Percentiles rank a stretch among this genome's conserved stretches.
Conservation (phyloP, 2,113 vertebrate genomes). For the Ibidorhyncha struthersii region DNA sequence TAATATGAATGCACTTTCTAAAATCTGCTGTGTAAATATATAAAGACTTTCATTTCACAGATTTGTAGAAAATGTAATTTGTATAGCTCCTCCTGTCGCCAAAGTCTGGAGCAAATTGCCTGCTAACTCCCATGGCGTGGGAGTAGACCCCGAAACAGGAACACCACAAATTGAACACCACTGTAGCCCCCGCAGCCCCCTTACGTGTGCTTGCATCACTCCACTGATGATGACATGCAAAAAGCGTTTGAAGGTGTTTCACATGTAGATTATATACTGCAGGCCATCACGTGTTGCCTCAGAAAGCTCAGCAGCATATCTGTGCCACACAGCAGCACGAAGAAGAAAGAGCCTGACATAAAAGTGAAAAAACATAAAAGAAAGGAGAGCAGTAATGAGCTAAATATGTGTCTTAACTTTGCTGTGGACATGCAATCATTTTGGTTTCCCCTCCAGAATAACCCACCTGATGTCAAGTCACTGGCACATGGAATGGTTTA, state of each 20-base stretch:
- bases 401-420: constrained; percentile 42
- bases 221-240: background rate
- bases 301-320: background rate
- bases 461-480: constrained; percentile 69
- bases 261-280: background rate
- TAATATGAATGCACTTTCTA: background rate
- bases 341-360: constrained; percentile 25
- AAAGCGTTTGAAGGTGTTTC: background rate
- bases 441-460: constrained; percentile 52
- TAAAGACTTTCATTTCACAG: background rate
- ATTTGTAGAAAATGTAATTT: background rate
- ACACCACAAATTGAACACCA: background rate
- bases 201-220: background rate
- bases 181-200: background rate
- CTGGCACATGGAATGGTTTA: constrained; percentile 59
- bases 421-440: constrained; percentile 11
- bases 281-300: background rate
- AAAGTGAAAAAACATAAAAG: constrained; percentile 31
- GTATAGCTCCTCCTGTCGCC: background rate
- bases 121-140: background rate
- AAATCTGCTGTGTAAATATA: background rate
- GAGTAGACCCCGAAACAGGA: background rate
- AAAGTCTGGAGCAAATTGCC: background rate
- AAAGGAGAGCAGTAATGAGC: constrained; percentile 29
- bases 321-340: background rate